phyloP scores from a whole-genome alignment of 2,888 invertebrate genomes.

The Plutella xylostella region DNA sequence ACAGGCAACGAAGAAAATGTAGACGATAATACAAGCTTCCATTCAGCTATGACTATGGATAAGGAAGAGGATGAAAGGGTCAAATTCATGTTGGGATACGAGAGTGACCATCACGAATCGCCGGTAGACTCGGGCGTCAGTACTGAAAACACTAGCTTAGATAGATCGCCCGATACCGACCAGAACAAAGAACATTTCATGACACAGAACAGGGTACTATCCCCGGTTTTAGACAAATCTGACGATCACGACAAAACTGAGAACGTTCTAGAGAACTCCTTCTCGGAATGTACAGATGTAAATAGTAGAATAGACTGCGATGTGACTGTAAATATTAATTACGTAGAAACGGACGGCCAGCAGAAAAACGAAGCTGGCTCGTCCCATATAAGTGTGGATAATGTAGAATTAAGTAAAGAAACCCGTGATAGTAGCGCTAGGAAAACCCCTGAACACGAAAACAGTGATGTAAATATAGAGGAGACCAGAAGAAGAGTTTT shows the following conservation, averaged over 20 bases:
- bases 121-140: conserved; percentile 76
- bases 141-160: conserved; percentile 79
- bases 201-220: conserved; percentile 56
- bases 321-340: conserved; percentile 48
- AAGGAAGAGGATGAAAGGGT: conserved; percentile 38
- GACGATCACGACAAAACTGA: conserved; percentile 23
- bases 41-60: conserved; percentile 42
- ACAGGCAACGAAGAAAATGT: conserved; percentile 28
- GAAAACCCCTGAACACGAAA: not conserved
- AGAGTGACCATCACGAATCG: conserved; percentile 54
- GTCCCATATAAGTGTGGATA: conserved; percentile 29
- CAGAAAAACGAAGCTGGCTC: conserved; percentile 51
- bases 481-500: conserved; percentile 28
- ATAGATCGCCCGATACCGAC: conserved; percentile 72
- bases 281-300: conserved; percentile 36
- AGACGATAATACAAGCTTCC: conserved; percentile 46
- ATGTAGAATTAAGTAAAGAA: conserved; percentile 19
- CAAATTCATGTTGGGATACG: conserved; percentile 60
- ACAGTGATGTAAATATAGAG: conserved; percentile 24
- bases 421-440: conserved; percentile 14
- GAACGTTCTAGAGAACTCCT: conserved; percentile 44
- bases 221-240: conserved; percentile 30
- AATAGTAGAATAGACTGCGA: conserved; percentile 20
- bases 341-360: conserved; percentile 37
- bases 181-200: conserved; percentile 46